phyloP scores from a whole-genome alignment of 2,888 invertebrate genomes.

The Neoitamus cyanurus region DNA sequence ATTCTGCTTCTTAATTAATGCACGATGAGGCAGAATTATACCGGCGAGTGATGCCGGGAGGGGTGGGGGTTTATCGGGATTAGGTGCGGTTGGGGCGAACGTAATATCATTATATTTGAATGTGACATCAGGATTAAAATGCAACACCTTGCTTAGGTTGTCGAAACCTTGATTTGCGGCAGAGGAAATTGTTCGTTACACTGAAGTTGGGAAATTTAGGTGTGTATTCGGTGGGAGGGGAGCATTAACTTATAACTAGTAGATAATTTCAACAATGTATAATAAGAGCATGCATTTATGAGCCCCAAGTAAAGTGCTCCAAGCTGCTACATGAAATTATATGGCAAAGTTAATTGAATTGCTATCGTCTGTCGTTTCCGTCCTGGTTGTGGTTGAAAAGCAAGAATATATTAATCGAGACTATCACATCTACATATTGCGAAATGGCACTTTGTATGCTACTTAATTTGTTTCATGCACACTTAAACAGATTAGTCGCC shows the following conservation, averaged over 20 bases:
- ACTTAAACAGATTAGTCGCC: no score
- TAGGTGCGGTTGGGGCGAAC: not conserved
- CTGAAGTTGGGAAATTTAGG: not conserved
- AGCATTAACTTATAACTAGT: not conserved
- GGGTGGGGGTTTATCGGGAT: not conserved
- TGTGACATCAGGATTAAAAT: constrained; percentile 7
- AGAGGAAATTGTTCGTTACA: not conserved
- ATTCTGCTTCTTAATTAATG: constrained; percentile 15
- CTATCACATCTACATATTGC: no score
- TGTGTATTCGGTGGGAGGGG: not conserved
- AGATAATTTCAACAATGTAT: not conserved
- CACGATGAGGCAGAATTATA: not conserved
- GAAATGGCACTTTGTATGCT: no score
- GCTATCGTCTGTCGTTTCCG: not conserved
- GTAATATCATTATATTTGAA: constrained; percentile 3
- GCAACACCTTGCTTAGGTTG: not conserved
- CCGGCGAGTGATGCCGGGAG: not conserved
- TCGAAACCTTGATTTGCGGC: not conserved
- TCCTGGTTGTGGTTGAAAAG: not conserved
- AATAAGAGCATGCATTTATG: not conserved
- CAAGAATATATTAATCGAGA: not conserved
- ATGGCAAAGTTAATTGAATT: not conserved
- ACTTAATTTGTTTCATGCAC: no score
- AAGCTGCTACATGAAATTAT: not conserved
- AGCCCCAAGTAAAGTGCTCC: not conserved